Evolutionary conservation across 2,113 vertebrate genomes (phyloP).

Genomic region (Oceanites oceanicus): DNA sequence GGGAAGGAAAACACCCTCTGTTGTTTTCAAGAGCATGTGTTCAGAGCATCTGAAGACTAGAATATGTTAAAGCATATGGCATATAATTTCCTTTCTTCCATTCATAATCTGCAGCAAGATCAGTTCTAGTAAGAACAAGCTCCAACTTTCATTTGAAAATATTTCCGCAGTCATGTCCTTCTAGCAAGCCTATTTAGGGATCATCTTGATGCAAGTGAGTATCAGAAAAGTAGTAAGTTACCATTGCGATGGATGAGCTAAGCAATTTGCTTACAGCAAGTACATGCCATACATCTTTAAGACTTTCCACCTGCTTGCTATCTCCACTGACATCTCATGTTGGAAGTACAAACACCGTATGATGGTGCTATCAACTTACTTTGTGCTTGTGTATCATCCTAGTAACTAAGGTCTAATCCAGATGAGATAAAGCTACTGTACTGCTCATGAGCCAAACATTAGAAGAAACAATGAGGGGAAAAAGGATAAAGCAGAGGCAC

Average conservation of each 20-base stretch:
- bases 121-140: not conserved
- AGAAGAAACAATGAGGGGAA: not conserved
- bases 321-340: accelerated
- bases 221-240: not conserved
- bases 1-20: constrained; percentile 52
- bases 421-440: not conserved
- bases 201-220: accelerated
- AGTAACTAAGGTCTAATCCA: not conserved
- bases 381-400: not conserved
- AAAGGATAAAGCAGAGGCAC: not conserved
- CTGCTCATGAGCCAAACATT: accelerated
- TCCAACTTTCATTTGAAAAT: not conserved
- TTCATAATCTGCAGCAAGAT: not conserved
- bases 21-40: constrained; percentile 45
- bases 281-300: not conserved
- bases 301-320: not conserved
- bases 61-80: constrained; percentile 58
- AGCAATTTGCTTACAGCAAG: not conserved
- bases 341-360: not conserved
- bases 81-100: constrained; percentile 3
- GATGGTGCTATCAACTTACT: not conserved
- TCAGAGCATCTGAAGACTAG: constrained; percentile 44
- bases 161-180: not conserved
- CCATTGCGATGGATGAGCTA: not conserved
- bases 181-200: not conserved